These are phyloP conservation scores for Phthorimaea operculella DNA, from an alignment of 1,140 invertebrate species.

Conservation along the genomic window DNA sequence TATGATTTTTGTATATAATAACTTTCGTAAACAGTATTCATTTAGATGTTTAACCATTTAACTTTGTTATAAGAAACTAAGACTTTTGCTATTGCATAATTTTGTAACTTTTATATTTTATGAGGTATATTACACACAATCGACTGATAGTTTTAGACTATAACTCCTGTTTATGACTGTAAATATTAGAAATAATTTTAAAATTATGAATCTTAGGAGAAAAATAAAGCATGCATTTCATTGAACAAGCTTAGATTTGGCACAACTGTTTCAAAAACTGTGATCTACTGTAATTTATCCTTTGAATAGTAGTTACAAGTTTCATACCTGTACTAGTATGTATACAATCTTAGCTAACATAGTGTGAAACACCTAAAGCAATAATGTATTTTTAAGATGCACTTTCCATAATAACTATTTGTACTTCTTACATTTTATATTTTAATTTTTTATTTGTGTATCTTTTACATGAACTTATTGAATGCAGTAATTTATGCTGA, in stretches of 20 bases:
- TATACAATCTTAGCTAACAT: not conserved
- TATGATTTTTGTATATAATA: not conserved
- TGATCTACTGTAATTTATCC: slow-evolving; percentile 25
- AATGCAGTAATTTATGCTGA: too few relatives aligned
- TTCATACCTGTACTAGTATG: not conserved
- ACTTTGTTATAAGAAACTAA: slow-evolving; percentile 9
- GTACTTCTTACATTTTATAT: not conserved
- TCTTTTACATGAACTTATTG: too few relatives aligned
- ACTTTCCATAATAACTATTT: slow-evolving; percentile 1
- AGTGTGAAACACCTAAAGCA: slow-evolving; percentile 3
- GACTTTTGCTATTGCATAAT: slow-evolving; percentile 9
- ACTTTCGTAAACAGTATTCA: slow-evolving; percentile 6
- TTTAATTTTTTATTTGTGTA: not conserved
- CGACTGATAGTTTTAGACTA: slow-evolving; percentile 36
- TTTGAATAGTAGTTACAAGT: not conserved
- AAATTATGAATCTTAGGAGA: slow-evolving; percentile 10
- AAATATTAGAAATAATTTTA: slow-evolving; percentile 20
- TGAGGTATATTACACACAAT: slow-evolving; percentile 15
- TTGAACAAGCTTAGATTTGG: slow-evolving; percentile 26
- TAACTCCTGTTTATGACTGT: slow-evolving; percentile 25
- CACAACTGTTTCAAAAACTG: slow-evolving; percentile 42
- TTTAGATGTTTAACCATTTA: slow-evolving; percentile 8
- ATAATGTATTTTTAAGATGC: slow-evolving; percentile 2
- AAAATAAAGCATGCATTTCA: slow-evolving; percentile 14
- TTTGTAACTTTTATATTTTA: slow-evolving; percentile 12